These are phyloP conservation scores for Sternarchorhynchus goeldii DNA, from an alignment of 2,797 vertebrate genomes.

Conservation along the genomic window DNA sequence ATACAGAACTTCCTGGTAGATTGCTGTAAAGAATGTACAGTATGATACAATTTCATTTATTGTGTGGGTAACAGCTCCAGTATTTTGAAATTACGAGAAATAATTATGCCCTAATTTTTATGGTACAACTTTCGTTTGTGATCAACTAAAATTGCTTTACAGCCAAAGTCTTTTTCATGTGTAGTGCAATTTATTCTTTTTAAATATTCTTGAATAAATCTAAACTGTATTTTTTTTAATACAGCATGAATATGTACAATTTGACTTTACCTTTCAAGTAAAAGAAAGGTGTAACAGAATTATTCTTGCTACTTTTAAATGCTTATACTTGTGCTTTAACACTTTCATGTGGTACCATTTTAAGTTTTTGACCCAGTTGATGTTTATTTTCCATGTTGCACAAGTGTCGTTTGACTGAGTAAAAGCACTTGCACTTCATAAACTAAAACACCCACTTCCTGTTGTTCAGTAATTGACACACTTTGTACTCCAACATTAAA, in stretches of 20 bases:
- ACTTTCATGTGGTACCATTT: no score
- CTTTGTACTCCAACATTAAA: not conserved
- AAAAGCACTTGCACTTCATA: constrained; percentile 15
- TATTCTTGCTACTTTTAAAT: no score
- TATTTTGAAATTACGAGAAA: not conserved
- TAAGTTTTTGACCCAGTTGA: not conserved
- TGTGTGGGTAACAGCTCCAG: not conserved
- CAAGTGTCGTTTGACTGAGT: constrained; percentile 11
- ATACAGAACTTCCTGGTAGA: not conserved
- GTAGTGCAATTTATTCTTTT: no score
- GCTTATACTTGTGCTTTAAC: no score
- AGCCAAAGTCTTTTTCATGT: no score
- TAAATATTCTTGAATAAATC: no score
- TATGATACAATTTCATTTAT: not conserved
- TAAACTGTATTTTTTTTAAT: no score
- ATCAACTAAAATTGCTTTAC: not conserved
- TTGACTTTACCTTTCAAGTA: no score
- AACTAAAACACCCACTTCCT: not conserved
- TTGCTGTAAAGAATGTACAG: not conserved
- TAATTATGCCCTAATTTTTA: constrained; percentile 25
- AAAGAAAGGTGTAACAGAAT: no score
- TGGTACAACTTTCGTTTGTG: constrained; percentile 11
- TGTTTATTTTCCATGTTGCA: constrained; percentile 35
- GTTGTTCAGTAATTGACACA: not conserved
- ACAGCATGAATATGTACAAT: no score